Evolutionary conservation across 1,140 invertebrate genomes (phyloP).

Genomic region (Lepidurus packardi): DNA sequence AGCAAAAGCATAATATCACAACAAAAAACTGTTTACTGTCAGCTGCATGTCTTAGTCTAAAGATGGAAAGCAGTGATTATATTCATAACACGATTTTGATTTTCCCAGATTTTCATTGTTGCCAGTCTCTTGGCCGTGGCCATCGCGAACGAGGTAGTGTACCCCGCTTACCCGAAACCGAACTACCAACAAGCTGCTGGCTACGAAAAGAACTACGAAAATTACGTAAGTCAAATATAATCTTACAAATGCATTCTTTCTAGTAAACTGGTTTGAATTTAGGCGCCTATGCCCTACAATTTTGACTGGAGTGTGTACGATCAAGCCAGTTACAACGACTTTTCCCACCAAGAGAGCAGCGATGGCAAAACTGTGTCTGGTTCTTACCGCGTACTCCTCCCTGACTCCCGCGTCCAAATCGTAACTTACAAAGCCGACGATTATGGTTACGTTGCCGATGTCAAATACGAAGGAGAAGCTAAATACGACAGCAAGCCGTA

Average conservation of each 20-base stretch:
- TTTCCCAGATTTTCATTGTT: too few species aligned
- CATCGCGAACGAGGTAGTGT: not conserved
- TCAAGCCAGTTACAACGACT: conserved; percentile 24
- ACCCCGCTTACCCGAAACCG: not conserved
- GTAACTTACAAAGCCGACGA: conserved; percentile 34
- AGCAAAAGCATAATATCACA: not conserved
- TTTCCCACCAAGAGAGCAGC: conserved; percentile 30
- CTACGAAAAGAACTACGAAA: conserved; percentile 23
- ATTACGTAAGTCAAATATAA: conserved; percentile 26
- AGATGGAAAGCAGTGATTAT: not conserved
- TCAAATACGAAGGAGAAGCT: conserved; percentile 24
- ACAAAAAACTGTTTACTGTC: not conserved
- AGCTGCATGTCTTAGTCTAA: not conserved
- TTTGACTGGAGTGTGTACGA: conserved; percentile 35
- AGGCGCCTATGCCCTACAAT: conserved; percentile 36
- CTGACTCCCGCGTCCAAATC: conserved; percentile 18
- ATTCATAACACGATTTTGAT: too few species aligned
- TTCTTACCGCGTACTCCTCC: conserved; percentile 33
- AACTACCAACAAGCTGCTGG: too few species aligned
- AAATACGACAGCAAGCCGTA: not conserved
- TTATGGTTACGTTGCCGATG: conserved; percentile 35
- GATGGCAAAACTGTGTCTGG: conserved; percentile 34
- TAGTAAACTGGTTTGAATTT: not conserved
- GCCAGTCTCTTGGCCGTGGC: not conserved
- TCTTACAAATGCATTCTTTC: conserved; percentile 31